A percentile compares a stretch with the other conserved stretches of the same genome.
Evolutionary conservation across 2,797 vertebrate genomes (phyloP).

Genomic region (Graptemys geographica): DNA sequence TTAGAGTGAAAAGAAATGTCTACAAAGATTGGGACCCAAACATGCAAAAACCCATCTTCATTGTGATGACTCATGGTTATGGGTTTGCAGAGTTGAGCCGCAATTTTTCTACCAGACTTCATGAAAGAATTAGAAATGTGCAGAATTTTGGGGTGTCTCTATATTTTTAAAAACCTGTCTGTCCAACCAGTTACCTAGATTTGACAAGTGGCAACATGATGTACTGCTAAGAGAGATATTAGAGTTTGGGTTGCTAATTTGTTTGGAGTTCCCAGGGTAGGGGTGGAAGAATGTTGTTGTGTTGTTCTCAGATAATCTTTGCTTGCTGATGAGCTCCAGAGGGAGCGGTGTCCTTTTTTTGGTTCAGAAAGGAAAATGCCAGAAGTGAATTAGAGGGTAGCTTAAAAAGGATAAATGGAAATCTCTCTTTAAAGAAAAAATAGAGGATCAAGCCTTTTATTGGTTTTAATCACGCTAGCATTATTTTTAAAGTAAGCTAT

Average conservation of each 20-base stretch:
- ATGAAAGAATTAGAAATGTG: background rate
- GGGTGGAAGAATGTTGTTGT: background rate
- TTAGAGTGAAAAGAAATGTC: slow-evolving; percentile 56
- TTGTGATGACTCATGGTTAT: accelerated
- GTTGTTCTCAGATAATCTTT: background rate
- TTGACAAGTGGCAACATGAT: accelerated
- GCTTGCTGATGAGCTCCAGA: slow-evolving; percentile 62
- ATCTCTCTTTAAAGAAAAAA: background rate
- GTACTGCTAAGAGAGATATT: accelerated
- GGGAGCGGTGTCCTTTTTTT: slow-evolving; percentile 65
- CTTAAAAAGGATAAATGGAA: background rate
- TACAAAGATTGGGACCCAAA: slow-evolving; percentile 28
- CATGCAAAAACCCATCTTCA: background rate
- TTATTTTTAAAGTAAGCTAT: background rate
- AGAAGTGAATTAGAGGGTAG: background rate
- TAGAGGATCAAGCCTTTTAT: background rate
- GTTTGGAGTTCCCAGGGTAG: background rate
- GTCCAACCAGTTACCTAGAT: background rate
- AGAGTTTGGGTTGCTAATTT: background rate
- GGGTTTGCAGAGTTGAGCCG: background rate
- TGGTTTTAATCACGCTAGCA: background rate
- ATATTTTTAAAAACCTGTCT: accelerated
- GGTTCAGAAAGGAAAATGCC: background rate
- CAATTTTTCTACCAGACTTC: background rate
- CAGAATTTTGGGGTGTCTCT: background rate